Conservation (phyloP, 2,797 vertebrate genomes). For the Oophaga sylvatica region DNA sequence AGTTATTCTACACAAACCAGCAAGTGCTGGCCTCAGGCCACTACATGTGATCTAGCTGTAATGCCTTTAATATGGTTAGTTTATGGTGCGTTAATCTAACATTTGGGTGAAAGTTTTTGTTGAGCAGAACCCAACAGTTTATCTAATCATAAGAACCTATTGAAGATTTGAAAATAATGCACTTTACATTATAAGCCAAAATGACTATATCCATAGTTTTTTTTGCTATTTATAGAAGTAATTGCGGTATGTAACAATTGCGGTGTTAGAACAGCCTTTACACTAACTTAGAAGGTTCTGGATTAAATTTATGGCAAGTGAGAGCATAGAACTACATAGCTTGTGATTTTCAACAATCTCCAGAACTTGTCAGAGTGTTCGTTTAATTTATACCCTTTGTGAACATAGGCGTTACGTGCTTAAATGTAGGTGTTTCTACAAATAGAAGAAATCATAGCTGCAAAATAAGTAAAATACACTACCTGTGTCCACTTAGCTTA, state of each 20-base stretch:
- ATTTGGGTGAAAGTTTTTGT: background rate
- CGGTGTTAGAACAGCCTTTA: too few relatives aligned
- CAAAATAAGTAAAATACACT: too few relatives aligned
- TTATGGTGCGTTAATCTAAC: background rate
- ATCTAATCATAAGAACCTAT: background rate
- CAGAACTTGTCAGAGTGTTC: too few relatives aligned
- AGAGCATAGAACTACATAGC: too few relatives aligned
- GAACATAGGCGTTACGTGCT: too few relatives aligned
- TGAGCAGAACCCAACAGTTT: background rate
- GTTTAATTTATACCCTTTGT: too few relatives aligned
- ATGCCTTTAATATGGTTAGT: background rate
- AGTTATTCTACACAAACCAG: conserved; percentile 9
- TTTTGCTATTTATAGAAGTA: background rate
- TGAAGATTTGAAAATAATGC: background rate
- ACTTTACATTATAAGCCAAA: background rate
- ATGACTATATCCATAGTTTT: background rate
- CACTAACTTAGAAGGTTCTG: too few relatives aligned
- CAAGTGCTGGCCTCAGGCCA: conserved; percentile 10
- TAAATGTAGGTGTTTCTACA: too few relatives aligned
- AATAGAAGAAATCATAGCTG: too few relatives aligned
- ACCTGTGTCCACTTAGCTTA: too few relatives aligned
- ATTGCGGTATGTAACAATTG: background rate
- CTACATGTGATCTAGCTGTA: background rate
- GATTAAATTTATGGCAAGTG: too few relatives aligned
- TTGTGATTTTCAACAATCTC: too few relatives aligned